Conservation (phyloP, 2,888 invertebrate species). For the Mystacides longicornis region DNA sequence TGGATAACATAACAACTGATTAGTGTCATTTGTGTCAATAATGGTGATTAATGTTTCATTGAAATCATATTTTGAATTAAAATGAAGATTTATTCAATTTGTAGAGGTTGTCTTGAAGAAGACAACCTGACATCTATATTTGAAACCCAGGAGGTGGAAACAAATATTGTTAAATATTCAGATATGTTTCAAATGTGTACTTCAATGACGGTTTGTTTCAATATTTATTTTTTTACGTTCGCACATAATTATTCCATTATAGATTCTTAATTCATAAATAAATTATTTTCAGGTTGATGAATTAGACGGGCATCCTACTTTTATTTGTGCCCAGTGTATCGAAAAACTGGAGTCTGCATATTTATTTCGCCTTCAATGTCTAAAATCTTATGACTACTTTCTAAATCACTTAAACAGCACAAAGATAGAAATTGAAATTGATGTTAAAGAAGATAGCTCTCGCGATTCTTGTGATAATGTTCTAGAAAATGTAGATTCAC, state of each 20-base stretch:
- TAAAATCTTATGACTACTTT: conserved; percentile 12
- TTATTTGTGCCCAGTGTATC: conserved; percentile 22
- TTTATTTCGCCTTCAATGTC: conserved; percentile 20
- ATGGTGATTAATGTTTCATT: too few species aligned
- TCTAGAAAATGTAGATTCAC: too few species aligned
- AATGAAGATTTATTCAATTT: conserved; percentile 16
- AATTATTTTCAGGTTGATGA: conserved; percentile 14
- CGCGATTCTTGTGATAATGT: too few species aligned
- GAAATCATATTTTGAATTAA: conserved; percentile 1
- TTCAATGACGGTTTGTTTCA: conserved; percentile 11
- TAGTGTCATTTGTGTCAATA: too few species aligned
- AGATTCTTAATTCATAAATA: background rate
- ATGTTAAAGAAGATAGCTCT: background rate
- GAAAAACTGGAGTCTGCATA: conserved; percentile 23
- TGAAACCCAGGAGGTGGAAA: conserved; percentile 6
- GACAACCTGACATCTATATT: conserved; percentile 17
- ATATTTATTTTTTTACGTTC: too few species aligned
- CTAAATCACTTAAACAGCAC: background rate
- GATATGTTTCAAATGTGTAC: conserved; percentile 16
- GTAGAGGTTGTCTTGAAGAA: conserved; percentile 18
- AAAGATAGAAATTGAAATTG: background rate
- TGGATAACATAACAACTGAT: too few species aligned
- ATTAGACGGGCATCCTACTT: conserved; percentile 19
- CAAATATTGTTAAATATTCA: conserved; percentile 13
- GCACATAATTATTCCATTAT: too few species aligned